Conservation (phyloP, 2,888 invertebrate genomes). For the Dryobota labecula region DNA sequence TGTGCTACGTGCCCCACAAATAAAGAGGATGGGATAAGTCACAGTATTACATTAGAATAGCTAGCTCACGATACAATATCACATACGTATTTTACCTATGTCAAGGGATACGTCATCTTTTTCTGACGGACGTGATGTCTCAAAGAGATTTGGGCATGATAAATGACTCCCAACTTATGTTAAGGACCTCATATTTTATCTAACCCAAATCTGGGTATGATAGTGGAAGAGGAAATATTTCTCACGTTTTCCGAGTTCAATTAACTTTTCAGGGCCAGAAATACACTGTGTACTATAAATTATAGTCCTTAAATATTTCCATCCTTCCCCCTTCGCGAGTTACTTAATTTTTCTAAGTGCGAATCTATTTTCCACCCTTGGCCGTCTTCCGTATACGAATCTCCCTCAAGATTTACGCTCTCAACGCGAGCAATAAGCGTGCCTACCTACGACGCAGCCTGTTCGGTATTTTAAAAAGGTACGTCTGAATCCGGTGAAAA, state of each 20-base stretch:
- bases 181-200: slow-evolving; percentile 51
- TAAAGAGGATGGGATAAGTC: slow-evolving; percentile 87
- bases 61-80: slow-evolving; percentile 76
- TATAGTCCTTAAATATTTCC: slow-evolving; percentile 63
- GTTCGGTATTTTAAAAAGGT: slow-evolving; percentile 88
- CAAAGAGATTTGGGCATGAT: slow-evolving; percentile 65
- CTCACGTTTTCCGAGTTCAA: slow-evolving; percentile 20
- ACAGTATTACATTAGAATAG: slow-evolving; percentile 81
- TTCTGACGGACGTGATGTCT: slow-evolving; percentile 64
- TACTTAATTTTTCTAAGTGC: slow-evolving; percentile 87
- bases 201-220: slow-evolving; percentile 45
- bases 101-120: slow-evolving; percentile 64
- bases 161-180: slow-evolving; percentile 55
- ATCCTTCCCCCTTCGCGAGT: slow-evolving; percentile 66
- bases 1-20: slow-evolving; percentile 88
- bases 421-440: slow-evolving; percentile 85
- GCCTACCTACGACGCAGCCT: slow-evolving; percentile 79
- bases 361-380: slow-evolving; percentile 85
- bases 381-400: slow-evolving; percentile 75
- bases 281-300: slow-evolving; percentile 45
- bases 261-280: slow-evolving; percentile 28
- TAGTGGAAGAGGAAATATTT: slow-evolving; percentile 38
- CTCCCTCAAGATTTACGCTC: slow-evolving; percentile 85
- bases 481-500: slow-evolving; percentile 87
- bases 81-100: slow-evolving; percentile 64